Conservation (phyloP, 1,140 invertebrate genomes). For the Heliconius melpomene region DNA sequence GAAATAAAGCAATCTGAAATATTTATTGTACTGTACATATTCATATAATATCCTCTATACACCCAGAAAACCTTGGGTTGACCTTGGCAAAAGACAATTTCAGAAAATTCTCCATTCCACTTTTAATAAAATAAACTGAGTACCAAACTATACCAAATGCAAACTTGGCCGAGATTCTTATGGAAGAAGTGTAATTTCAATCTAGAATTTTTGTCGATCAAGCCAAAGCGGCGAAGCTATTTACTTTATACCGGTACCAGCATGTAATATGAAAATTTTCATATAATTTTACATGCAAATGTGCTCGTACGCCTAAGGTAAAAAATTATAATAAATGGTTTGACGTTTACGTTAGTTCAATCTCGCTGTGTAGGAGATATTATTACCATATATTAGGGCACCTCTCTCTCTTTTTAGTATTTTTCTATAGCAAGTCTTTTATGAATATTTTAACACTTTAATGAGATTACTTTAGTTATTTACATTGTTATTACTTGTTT, state of each 20-base stretch:
- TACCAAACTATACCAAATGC: neutral
- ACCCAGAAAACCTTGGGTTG: neutral
- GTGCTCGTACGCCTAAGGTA: neutral
- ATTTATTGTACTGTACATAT: neutral
- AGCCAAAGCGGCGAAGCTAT: neutral
- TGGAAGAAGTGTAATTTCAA: neutral
- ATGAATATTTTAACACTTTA: neutral
- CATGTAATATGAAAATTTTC: conserved; percentile 6
- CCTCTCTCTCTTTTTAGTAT: neutral
- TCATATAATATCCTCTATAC: neutral
- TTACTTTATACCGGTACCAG: neutral
- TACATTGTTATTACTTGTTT: neutral
- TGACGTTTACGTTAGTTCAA: conserved; percentile 3
- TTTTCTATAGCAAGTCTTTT: neutral
- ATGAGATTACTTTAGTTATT: neutral
- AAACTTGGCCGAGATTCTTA: neutral
- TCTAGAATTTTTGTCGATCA: neutral
- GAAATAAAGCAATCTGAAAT: neutral
- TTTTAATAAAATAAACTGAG: neutral
- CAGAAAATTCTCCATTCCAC: neutral
- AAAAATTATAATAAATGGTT: neutral
- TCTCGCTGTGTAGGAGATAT: neutral
- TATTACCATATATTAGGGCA: neutral
- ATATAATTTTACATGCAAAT: conserved; percentile 9
- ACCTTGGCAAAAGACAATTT: neutral